Base-by-base conservation (phyloP, 2,797 vertebrate species). In the Danio albolineatus region DNA sequence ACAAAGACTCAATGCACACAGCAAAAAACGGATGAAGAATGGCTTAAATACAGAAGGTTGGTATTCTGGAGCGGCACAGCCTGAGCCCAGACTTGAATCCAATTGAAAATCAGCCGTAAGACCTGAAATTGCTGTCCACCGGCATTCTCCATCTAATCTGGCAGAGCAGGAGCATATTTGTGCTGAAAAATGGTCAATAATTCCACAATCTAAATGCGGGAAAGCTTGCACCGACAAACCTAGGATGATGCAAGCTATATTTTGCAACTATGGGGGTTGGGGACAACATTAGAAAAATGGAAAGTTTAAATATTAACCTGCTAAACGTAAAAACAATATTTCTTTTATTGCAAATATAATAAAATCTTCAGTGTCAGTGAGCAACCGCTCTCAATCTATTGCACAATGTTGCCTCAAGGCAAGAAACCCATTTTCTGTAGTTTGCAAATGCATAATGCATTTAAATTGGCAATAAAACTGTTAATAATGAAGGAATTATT, bases 61-160 rank as follows among this genome's bases (percentile, higher is more conserved):
- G 41, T 48, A 57, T 48, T 67, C 39, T 77, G 57, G 51, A 64
- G 41, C 57, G 2, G 28, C 36, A 16, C 54, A 62, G 74, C 59
- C 17, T 17, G 48, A 69, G 39, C 67, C 28, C 17, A 56, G 36
- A 41, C 38, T 57, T 56, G 38, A 28, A 73, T 73, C 70, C 59
- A 79, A 79, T 64, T 65, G 69, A 65, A 56, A 57, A 54, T 72
- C 60, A 56, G 49, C 70, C 46, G 60, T 44, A 73, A 46, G 39
- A 56, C 41, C 41, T 64, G 41, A 73, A 64, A 65, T 73, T 73
- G 69, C 78, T 65, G 69, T 79, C 59, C 60, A 54, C 60, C n/a
- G 6, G n/a, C 19, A 73, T 56, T 46, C 21, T 46, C n/a, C 10
- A 48, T 79, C 41, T 73, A 79, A 73, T 65, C 60, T 72, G 60